Conservation (phyloP, 37 sponge, comb jelly and placozoan species). For the Amphimedon queenslandica region DNA sequence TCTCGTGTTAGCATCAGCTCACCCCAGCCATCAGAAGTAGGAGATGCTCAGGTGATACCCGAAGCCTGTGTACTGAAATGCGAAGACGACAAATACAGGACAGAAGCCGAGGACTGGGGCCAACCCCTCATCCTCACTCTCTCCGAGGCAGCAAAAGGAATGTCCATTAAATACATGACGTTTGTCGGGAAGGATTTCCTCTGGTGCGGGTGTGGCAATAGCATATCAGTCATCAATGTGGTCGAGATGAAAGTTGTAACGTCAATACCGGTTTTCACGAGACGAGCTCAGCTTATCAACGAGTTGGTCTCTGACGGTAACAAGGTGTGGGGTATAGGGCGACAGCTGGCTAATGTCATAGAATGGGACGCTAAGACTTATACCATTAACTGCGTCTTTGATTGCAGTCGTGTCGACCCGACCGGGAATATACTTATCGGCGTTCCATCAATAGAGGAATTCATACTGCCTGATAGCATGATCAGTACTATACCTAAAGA, state of each 20-base stretch:
- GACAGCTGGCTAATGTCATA: slow-evolving; percentile 72
- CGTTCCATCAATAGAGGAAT: slow-evolving; percentile 43
- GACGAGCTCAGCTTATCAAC: slow-evolving; percentile 54
- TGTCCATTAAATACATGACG: slow-evolving; percentile 60
- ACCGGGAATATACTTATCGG: slow-evolving; percentile 37
- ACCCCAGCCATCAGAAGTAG: slow-evolving; percentile 8
- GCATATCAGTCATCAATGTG: slow-evolving; percentile 65
- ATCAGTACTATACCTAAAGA: neutral
- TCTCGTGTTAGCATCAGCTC: slow-evolving; percentile 56
- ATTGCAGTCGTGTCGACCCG: slow-evolving; percentile 72
- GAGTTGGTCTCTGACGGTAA: slow-evolving; percentile 69
- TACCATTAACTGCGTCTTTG: slow-evolving; percentile 39
- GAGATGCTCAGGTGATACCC: slow-evolving; percentile 42
- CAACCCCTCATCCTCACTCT: slow-evolving; percentile 60
- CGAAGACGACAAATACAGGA: slow-evolving; percentile 42
- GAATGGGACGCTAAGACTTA: slow-evolving; percentile 73
- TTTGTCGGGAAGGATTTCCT: slow-evolving; percentile 57
- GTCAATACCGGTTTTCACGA: slow-evolving; percentile 57
- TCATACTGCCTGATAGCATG: slow-evolving; percentile 9
- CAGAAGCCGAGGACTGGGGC: slow-evolving; percentile 76
- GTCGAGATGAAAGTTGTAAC: slow-evolving; percentile 44
- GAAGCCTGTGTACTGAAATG: slow-evolving; percentile 48
- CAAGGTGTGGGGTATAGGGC: slow-evolving; percentile 79
- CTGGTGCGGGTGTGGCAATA: slow-evolving; percentile 84
- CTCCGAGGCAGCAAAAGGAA: slow-evolving; percentile 28